Evolutionary conservation across 2,888 invertebrate genomes (phyloP), one percentile per base, ranked within the genome.

Genomic region (Aleiodes testaceus): DNA sequence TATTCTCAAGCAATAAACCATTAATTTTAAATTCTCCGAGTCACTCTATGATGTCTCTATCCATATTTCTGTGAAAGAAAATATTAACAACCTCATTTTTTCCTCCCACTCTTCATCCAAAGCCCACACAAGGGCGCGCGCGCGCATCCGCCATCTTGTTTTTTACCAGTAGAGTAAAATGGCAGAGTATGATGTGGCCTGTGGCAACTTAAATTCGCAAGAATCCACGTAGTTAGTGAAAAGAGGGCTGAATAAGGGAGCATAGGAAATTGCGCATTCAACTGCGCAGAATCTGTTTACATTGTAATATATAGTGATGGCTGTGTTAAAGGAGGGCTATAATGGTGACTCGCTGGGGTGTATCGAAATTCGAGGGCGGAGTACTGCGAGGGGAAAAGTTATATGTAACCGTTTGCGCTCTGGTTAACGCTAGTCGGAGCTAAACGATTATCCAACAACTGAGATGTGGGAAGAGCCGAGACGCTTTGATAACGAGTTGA

Each of bases 131-230:
- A 14, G 9, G 50, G n/a, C 42, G n/a, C 44, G 30, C 50, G 61
- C 30, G 44, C 55, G n/a, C 44, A 63, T 66, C 66, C 79, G 80
- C 82, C 82, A 82, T 82, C 79, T 82, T 82, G 80, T 82, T 82
- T 82, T 78, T 77, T 70, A 66, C 49, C 68, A 72, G 47, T 52
- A 70, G 55, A 64, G 66, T 69, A 78, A 75, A 77, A 77, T 75
- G 75, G 75, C 72, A 71, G 70, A 11, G 36, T 9, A 70, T 69
- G 74, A 64, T 74, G 36, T 66, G 53, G 47, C 70, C 65, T 52
- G 69, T 42, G 70, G 66, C 66, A 66, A 71, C 71, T 66, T 66
- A 66, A 71, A 66, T 61, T 71, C 22, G 36, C 61, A 44, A 65
- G 65, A 66, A 22, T 66, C 59, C 14, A 36, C 44, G 66, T 71